phyloP scores from a whole-genome alignment of 2,888 invertebrate genomes.

The Mayetiola destructor region DNA sequence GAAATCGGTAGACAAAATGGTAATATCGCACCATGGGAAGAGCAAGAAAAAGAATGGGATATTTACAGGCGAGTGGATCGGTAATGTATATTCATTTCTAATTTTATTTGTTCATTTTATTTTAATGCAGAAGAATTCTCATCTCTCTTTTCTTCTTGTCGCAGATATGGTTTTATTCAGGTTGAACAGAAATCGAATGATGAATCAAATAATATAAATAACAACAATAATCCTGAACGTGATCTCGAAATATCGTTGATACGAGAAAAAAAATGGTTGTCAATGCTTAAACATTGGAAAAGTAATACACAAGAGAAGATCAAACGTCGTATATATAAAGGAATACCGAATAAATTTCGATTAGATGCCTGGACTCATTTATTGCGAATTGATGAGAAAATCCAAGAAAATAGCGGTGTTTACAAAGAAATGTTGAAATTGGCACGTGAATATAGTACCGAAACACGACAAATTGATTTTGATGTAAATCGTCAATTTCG shows the following conservation, averaged over 20 bases:
- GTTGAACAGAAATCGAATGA: constrained; percentile 53
- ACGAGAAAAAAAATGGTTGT: constrained; percentile 71
- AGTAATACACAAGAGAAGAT: constrained; percentile 55
- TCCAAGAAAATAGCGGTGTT: constrained; percentile 61
- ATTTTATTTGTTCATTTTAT: not conserved
- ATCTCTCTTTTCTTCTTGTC: not conserved
- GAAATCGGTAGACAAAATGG: constrained; percentile 71
- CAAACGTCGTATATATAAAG: constrained; percentile 75
- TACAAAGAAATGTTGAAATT: constrained; percentile 72
- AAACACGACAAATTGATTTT: constrained; percentile 89
- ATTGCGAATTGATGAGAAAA: constrained; percentile 57
- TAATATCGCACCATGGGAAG: constrained; percentile 91
- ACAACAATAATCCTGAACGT: constrained; percentile 45
- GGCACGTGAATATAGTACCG: constrained; percentile 76
- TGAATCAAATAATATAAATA: not conserved
- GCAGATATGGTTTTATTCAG: constrained; percentile 83
- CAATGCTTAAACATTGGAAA: constrained; percentile 74
- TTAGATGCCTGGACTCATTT: constrained; percentile 44
- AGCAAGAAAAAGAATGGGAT: constrained; percentile 87
- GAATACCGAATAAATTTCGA: constrained; percentile 79
- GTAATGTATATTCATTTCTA: not conserved
- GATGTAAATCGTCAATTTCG: constrained; percentile 94
- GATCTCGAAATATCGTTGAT: constrained; percentile 71
- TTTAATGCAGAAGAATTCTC: not conserved
- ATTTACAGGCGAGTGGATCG: constrained; percentile 74